Conservation (phyloP, 2,888 invertebrate genomes). For the Troilus luridus region DNA sequence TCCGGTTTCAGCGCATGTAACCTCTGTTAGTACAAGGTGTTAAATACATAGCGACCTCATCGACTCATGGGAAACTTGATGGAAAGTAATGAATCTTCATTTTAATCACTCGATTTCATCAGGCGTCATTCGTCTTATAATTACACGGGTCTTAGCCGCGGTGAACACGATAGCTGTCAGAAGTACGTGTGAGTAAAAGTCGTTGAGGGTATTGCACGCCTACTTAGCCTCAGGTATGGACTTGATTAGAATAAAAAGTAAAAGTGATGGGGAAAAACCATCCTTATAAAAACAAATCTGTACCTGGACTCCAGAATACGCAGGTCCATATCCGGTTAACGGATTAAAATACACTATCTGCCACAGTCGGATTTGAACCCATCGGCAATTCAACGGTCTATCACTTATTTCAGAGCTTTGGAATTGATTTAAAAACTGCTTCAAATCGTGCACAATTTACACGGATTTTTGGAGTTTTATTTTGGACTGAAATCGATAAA, state of each 20-base stretch:
- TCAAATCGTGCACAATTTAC: too few species aligned
- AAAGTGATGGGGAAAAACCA: not conserved
- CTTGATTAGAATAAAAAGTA: not conserved
- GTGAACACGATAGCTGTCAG: not conserved
- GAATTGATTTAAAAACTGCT: too few species aligned
- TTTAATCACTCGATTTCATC: slow-evolving; percentile 30
- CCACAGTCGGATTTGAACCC: too few species aligned
- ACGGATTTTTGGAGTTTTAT: too few species aligned
- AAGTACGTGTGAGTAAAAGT: not conserved
- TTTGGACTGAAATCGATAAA: too few species aligned
- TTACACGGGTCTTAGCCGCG: slow-evolving; percentile 10
- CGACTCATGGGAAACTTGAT: not conserved
- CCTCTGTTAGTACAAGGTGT: not conserved
- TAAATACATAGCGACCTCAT: not conserved
- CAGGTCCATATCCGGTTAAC: too few species aligned
- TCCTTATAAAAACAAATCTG: not conserved
- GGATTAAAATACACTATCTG: too few species aligned
- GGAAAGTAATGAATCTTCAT: not conserved
- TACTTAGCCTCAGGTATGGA: not conserved
- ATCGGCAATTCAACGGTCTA: too few species aligned
- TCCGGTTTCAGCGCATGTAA: not conserved
- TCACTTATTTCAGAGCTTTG: too few species aligned
- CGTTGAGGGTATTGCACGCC: not conserved
- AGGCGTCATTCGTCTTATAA: not conserved
- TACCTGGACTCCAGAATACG: too few species aligned